Evolutionary conservation across 2,113 vertebrate species (phyloP), one percentile per base, ranked within the genome.

Genomic region (Dipodomys ordii): DNA sequence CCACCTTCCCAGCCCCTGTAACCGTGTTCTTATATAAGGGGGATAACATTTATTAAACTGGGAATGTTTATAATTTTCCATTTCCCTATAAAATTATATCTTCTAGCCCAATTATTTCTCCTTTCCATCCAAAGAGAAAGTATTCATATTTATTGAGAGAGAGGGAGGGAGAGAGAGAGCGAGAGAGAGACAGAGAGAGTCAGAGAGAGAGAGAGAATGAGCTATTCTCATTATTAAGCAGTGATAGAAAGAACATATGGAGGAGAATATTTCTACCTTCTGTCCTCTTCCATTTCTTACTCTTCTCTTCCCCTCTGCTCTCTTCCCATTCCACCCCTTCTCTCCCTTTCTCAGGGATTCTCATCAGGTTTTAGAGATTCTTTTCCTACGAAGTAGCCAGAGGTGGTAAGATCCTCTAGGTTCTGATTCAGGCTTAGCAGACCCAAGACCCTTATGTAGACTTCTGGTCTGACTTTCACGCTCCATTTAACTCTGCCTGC

Each of bases 51-150:
- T 68, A 92, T 65, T 60, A 69, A 95, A 81, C 35, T 28, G 11
- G 7, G n/a, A 90, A 53, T 39, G 49, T 90, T 93, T 86, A 87
- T 83, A 53, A 84, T 76, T 83, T 88, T 95, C 32, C 11, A 13
- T 83, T 94, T 87, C 67, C 60, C 44, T 64, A 76, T 88, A 87
- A 87, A 85, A 67, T 71, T 76, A 87, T 92, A 64, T 85, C 71
- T 57, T 85, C 20, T 85, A 92, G 64, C 30, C 35, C n/a, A 49
- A 9, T 35, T 92, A 88, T 94, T 57, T 46, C 18, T 53, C 16
- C 13, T 84, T 49, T 74, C 46, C 60, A 83, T 86, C 7, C 46
- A 30, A 15, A 82, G 35, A 88, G 49, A 82, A 77, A 71, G 27
- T 28, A 25, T 83, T 79, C 20, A 69, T 86, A 28, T 60, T 79